Base-by-base conservation (phyloP, 2,797 vertebrate species). In the Pangasius djambal region DNA sequence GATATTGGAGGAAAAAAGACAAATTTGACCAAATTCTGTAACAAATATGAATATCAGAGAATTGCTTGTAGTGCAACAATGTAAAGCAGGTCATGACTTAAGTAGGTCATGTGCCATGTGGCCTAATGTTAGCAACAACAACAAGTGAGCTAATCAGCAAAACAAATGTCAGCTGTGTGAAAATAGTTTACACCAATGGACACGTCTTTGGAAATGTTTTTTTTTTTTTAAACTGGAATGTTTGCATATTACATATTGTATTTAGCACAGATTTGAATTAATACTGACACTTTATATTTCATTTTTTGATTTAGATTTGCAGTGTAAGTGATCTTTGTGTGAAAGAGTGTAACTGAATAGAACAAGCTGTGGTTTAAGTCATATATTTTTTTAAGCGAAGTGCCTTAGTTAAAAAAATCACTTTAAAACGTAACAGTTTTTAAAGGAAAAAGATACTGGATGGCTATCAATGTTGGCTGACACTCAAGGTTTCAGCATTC, bases 121-220 rank as follows among this genome's bases (percentile, higher is more conserved):
- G 79, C 34, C 18, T 61, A 61, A 61, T 31, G 10, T 37, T 40
- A 37, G 34, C 79, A 82, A 82, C 79, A 61, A 61, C 79, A 82
- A 59, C 79, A 57, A 59, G 75, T 31, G 52, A 59, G 52, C 67
- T 74, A 70, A 86, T 85, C 34, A 79, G 83, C 61, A 70, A 82
- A 61, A 82, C 55, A 82, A 61, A 82, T 82, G 55, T 82, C 55
- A 25, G 6, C 18, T 59, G 78, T 81, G 78, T 81, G 31, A 81
- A 34, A 57, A 59, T 40, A 82, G 20, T 61, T 82, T 82, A 59
- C 31, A 59, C 4, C 7, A 82, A 82, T 5, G 52, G 18, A 81
- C 31, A 31, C 6, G 3, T n/a, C n/a, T 50, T 52, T 52, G 48
- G 75, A 31, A 13, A 7, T 70, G n/a, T 34, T 63, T 63, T 31